These are phyloP conservation scores for Xenentodon cancila DNA, from an alignment of 2,797 vertebrate species.

Conservation along the genomic window DNA sequence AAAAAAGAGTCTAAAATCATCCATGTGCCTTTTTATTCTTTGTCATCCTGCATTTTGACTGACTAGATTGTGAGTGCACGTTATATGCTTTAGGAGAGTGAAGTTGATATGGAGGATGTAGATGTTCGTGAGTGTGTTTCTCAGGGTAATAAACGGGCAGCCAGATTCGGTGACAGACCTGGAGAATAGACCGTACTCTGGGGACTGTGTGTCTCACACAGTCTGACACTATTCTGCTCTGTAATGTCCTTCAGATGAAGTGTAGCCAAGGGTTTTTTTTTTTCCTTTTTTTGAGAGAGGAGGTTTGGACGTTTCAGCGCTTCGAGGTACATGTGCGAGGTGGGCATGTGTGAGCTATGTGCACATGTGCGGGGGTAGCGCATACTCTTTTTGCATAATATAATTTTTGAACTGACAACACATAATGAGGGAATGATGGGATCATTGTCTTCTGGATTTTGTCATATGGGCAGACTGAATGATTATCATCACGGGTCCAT, in stretches of 20 bases:
- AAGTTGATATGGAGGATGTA: slow-evolving; percentile 18
- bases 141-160: slow-evolving; percentile 54
- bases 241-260: slow-evolving; percentile 74
- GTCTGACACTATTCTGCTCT: slow-evolving; percentile 72
- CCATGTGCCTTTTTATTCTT: slow-evolving; percentile 22
- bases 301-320: slow-evolving; percentile 47
- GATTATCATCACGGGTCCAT: neutral
- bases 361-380: slow-evolving; percentile 21
- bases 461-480: slow-evolving; percentile 9
- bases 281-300: slow-evolving; percentile 16
- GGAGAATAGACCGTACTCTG: slow-evolving; percentile 64
- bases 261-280: slow-evolving; percentile 48
- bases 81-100: slow-evolving; percentile 27
- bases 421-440: slow-evolving; percentile 10
- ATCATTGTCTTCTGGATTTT: slow-evolving; percentile 22
- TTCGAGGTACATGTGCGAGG: slow-evolving; percentile 44
- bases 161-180: slow-evolving; percentile 68
- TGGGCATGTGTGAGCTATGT: slow-evolving; percentile 40
- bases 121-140: slow-evolving; percentile 24
- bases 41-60: slow-evolving; percentile 50
- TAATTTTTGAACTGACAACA: slow-evolving; percentile 21
- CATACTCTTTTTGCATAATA: slow-evolving; percentile 25
- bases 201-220: slow-evolving; percentile 75
- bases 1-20: slow-evolving; percentile 13
- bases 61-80: slow-evolving; percentile 38